Evolutionary conservation across 2,888 invertebrate species (phyloP).

Genomic region (Synergus umbraculus): DNA sequence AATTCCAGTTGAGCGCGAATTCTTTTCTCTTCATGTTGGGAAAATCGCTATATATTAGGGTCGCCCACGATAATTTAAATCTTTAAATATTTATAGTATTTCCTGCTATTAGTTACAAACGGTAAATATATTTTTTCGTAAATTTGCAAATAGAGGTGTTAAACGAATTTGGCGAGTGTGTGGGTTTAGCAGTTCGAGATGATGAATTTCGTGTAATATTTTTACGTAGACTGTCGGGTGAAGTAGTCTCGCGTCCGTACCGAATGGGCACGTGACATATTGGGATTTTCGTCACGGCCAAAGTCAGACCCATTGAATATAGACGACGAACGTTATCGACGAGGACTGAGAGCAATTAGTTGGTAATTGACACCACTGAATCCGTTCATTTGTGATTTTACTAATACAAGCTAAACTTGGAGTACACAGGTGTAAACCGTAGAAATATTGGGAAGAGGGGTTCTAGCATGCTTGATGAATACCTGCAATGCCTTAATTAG

Average conservation of each 20-base stretch:
- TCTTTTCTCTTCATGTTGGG: background rate
- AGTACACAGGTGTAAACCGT: background rate
- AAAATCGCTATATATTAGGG: too few species aligned
- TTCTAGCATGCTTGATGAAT: background rate
- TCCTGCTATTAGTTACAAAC: too few species aligned
- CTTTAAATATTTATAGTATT: too few species aligned
- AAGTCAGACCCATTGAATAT: constrained; percentile 30
- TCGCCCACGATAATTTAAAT: too few species aligned
- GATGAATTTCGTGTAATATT: background rate
- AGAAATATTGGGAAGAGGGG: background rate
- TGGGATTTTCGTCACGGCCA: constrained; percentile 29
- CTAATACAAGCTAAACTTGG: background rate
- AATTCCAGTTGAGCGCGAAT: background rate
- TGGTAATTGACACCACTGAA: constrained; percentile 40
- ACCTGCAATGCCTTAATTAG: constrained; percentile 11
- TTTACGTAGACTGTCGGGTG: constrained; percentile 9
- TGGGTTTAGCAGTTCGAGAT: constrained; percentile 18
- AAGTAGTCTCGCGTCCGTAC: background rate
- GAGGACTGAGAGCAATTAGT: constrained; percentile 18
- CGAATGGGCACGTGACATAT: constrained; percentile 19
- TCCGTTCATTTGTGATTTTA: constrained; percentile 4
- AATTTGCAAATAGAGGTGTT: background rate
- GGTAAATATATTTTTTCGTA: background rate
- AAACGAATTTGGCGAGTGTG: background rate
- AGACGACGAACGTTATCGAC: background rate